phyloP scores from a whole-genome alignment of 2,113 vertebrate genomes.

The Halichoerus grypus region DNA sequence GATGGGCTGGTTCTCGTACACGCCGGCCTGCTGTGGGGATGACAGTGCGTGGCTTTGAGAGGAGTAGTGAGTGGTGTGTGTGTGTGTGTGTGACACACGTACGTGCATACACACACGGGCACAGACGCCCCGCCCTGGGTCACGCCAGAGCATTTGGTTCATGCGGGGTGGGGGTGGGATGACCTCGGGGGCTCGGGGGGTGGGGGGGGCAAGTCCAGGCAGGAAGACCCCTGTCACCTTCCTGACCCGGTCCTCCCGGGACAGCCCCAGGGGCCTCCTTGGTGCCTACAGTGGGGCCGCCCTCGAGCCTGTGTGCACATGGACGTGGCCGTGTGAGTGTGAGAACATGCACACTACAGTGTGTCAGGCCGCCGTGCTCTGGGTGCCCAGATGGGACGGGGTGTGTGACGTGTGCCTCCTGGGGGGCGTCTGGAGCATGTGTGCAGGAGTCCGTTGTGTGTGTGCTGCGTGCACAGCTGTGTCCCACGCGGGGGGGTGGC shows the following conservation, averaged over 20 bases:
- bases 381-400: background rate
- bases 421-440: background rate
- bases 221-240: background rate
- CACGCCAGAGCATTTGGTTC: background rate
- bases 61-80: background rate
- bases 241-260: background rate
- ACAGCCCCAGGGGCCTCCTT: background rate
- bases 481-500: background rate
- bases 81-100: fast-evolving
- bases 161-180: background rate
- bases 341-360: too few relatives aligned
- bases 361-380: background rate
- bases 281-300: background rate
- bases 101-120: fast-evolving
- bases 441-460: background rate
- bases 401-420: background rate
- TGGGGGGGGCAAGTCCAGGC: background rate
- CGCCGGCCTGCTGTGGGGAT: background rate
- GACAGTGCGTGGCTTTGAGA: background rate
- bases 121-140: background rate
- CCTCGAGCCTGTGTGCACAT: background rate
- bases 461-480: background rate
- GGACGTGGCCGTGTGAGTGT: background rate
- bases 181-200: background rate
- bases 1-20: background rate